A percentile compares a stretch with the other conserved stretches of the same genome.
These are phyloP conservation scores for Todiramphus saurophagus DNA, from an alignment of 2,113 vertebrate genomes.

Conservation along the genomic window DNA sequence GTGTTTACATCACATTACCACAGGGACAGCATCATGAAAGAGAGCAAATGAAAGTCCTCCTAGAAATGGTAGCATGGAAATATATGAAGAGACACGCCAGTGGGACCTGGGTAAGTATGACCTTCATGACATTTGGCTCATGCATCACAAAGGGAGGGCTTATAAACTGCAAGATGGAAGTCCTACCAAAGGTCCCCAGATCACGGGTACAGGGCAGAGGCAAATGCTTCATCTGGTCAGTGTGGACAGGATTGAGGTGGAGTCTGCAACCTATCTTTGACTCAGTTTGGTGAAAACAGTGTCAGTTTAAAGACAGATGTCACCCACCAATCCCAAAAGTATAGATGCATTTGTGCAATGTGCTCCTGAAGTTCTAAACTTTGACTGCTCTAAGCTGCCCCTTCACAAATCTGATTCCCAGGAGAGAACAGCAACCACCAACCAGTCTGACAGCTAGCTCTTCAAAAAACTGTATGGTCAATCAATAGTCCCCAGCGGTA, in stretches of 20 bases:
- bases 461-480: not conserved
- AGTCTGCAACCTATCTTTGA: not conserved
- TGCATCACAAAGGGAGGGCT: not conserved
- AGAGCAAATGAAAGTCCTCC: not conserved
- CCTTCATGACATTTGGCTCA: not conserved
- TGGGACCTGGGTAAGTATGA: not conserved
- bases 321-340: accelerated
- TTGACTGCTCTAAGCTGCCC: not conserved
- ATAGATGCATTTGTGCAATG: not conserved
- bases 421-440: not conserved
- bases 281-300: not conserved
- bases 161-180: not conserved
- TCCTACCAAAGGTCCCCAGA: not conserved
- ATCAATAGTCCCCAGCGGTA: not conserved
- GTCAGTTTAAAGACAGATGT: not conserved
- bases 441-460: not conserved
- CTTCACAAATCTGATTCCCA: not conserved
- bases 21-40: not conserved
- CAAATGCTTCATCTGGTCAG: not conserved
- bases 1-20: not conserved
- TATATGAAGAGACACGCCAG: accelerated
- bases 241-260: not conserved
- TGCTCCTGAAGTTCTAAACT: not conserved
- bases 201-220: not conserved
- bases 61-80: not conserved